phyloP scores from a whole-genome alignment of 2,888 invertebrate genomes.

The Rotaria magnacalcarata region DNA sequence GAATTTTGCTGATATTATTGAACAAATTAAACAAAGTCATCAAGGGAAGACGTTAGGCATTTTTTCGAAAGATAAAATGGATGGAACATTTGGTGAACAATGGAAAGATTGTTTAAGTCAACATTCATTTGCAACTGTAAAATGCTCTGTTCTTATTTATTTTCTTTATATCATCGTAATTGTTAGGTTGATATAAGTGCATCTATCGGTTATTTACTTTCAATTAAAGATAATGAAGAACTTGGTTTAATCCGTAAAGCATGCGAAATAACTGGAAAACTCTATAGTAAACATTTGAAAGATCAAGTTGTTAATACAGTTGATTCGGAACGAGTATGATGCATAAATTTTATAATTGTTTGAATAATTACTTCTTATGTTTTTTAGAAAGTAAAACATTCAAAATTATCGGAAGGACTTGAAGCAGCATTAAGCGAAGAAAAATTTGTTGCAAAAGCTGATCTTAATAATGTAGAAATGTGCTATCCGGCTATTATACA shows the following conservation, averaged over 20 bases:
- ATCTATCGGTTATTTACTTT: slow-evolving; percentile 67
- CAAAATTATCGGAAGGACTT: slow-evolving; percentile 86
- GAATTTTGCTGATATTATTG: slow-evolving; percentile 43
- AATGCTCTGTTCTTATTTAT: not conserved
- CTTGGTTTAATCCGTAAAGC: slow-evolving; percentile 83
- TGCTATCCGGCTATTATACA: slow-evolving; percentile 98
- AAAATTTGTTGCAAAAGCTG: slow-evolving; percentile 85
- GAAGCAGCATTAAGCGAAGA: slow-evolving; percentile 88
- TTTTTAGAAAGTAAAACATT: slow-evolving; percentile 82
- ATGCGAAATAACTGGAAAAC: slow-evolving; percentile 82
- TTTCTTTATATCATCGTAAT: not conserved
- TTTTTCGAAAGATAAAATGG: slow-evolving; percentile 45
- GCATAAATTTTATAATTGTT: not conserved
- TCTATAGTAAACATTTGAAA: slow-evolving; percentile 89
- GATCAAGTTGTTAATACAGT: slow-evolving; percentile 97
- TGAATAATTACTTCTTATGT: slow-evolving; percentile 50
- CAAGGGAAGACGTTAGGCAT: slow-evolving; percentile 36
- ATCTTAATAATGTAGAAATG: slow-evolving; percentile 83
- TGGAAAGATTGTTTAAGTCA: slow-evolving; percentile 42
- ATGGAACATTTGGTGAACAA: slow-evolving; percentile 43
- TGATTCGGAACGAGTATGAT: slow-evolving; percentile 74
- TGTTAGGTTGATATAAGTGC: slow-evolving; percentile 37
- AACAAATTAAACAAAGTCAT: slow-evolving; percentile 43
- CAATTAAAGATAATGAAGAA: slow-evolving; percentile 88
- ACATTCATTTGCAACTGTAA: slow-evolving; percentile 38